Conservation (phyloP, 2,797 vertebrate genomes). For the Decapterus maruadsi region DNA sequence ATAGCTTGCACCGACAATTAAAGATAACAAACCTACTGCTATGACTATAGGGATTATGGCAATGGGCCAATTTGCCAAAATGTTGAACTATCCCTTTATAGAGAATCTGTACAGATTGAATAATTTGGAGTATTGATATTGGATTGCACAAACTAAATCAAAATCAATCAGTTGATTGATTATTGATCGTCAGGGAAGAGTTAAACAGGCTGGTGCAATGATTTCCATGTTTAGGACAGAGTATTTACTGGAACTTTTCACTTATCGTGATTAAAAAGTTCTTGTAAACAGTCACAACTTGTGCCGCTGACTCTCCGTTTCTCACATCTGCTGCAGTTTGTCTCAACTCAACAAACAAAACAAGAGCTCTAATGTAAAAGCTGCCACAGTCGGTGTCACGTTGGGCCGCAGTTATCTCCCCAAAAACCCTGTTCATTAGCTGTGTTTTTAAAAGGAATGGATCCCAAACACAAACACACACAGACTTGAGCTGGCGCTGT, state of each 20-base stretch:
- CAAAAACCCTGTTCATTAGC: neutral
- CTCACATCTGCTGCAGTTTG: neutral
- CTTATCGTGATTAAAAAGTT: neutral
- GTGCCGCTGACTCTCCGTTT: neutral
- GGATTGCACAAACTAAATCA: no score
- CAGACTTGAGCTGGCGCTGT: neutral
- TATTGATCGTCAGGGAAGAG: no score
- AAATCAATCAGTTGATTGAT: no score
- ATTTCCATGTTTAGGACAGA: neutral
- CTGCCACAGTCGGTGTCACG: neutral
- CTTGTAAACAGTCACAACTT: neutral
- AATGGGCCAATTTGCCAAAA: no score
- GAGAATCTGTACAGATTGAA: no score
- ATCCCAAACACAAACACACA: neutral
- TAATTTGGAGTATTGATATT: no score
- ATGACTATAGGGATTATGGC: no score
- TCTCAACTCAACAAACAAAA: neutral
- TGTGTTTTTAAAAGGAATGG: neutral
- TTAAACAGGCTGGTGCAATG: no score
- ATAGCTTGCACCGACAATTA: no score
- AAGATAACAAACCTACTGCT: no score
- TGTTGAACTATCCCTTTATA: no score
- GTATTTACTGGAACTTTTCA: neutral
- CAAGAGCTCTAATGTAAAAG: neutral
- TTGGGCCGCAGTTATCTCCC: neutral